Conservation (phyloP, 2,797 vertebrate species). For the Rhinatrema bivittatum region DNA sequence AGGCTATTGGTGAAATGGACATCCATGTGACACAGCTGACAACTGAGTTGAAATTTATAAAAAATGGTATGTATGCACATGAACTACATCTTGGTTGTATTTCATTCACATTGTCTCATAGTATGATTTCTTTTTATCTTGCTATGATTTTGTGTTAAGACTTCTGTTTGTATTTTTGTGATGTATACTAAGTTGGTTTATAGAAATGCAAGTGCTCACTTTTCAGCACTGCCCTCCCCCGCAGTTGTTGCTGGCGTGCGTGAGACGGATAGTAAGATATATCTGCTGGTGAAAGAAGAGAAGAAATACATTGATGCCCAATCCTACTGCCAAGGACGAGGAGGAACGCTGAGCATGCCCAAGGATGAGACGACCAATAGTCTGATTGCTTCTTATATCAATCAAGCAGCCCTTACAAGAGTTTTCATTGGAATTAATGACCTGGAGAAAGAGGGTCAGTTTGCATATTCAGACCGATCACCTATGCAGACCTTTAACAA, state of each 20-base stretch:
- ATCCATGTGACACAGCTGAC: constrained; percentile 83
- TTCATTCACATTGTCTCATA: too few relatives aligned
- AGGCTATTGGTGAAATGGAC: constrained; percentile 95
- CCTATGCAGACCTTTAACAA: constrained; percentile 90
- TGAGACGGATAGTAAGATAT: constrained; percentile 89
- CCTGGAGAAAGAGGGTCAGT: constrained; percentile 80
- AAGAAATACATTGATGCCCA: constrained; percentile 83
- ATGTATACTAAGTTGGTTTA: constrained; percentile 64
- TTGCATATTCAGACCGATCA: constrained; percentile 80
- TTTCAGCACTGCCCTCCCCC: constrained; percentile 94
- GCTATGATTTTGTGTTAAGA: neutral
- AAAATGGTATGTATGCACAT: constrained; percentile 76
- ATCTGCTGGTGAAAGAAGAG: constrained; percentile 96
- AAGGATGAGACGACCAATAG: constrained; percentile 81
- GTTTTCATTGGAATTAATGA: constrained; percentile 93
- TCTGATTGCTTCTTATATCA: constrained; percentile 79
- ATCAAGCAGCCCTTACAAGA: constrained; percentile 77
- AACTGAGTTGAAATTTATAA: constrained; percentile 89
- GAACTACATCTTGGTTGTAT: too few relatives aligned
- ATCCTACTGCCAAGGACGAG: constrained; percentile 79
- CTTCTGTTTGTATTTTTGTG: constrained; percentile 30
- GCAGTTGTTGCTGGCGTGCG: constrained; percentile 97
- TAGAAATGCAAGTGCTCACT: constrained; percentile 89
- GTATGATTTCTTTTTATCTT: neutral
- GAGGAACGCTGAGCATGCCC: constrained; percentile 91